These are phyloP conservation scores for Chelonus formosanus DNA, from an alignment of 2,888 invertebrate species.

Conservation along the genomic window DNA sequence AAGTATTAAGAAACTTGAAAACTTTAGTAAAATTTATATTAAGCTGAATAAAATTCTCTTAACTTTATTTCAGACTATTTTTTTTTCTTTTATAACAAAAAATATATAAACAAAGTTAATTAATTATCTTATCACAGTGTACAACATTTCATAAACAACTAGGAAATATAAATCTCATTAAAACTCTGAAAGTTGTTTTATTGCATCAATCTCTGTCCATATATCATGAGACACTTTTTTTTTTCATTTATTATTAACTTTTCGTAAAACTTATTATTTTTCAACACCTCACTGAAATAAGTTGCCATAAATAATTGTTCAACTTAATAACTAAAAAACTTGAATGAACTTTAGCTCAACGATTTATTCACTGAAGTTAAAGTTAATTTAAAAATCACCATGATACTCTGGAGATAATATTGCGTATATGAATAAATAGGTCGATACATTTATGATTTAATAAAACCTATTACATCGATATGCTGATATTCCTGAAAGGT, in stretches of 20 bases:
- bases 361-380: too few species aligned
- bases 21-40: slow-evolving; percentile 16
- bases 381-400: too few species aligned
- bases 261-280: too few species aligned
- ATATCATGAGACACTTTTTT: too few species aligned
- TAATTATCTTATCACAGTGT: too few species aligned
- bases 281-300: too few species aligned
- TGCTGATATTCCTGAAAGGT: neutral
- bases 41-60: slow-evolving; percentile 15
- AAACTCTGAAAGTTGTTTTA: neutral
- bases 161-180: neutral
- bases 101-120: neutral
- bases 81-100: neutral
- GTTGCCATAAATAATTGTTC: too few species aligned
- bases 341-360: too few species aligned
- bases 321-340: too few species aligned
- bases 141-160: neutral
- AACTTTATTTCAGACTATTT: neutral
- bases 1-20: slow-evolving; percentile 24
- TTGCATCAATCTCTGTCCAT: too few species aligned
- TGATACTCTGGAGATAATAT: too few species aligned
- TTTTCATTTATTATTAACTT: too few species aligned
- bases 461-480: neutral
- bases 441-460: slow-evolving; percentile 5
- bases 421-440: slow-evolving; percentile 1